Percentiles rank a stretch among this genome's conserved stretches.
These are phyloP conservation scores for Speoplatyrhinus poulsoni DNA, from an alignment of 2,113 vertebrate genomes.

Conservation along the genomic window DNA sequence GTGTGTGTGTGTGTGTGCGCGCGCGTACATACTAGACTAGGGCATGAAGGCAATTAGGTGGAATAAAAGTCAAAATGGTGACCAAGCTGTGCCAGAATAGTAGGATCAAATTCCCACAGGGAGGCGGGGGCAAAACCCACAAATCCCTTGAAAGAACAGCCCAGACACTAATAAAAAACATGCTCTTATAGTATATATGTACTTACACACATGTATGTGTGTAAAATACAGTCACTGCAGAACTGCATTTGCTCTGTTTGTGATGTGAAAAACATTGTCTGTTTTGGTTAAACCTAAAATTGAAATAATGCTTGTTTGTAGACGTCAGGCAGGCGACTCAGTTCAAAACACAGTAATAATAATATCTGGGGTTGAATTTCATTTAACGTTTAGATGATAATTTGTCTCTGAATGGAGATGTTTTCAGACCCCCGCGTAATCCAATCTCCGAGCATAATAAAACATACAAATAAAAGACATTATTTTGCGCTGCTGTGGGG, in stretches of 20 bases:
- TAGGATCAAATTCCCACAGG: conserved; percentile 48
- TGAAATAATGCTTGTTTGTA: too few relatives aligned
- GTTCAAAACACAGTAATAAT: background rate
- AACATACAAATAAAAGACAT: conserved; percentile 33
- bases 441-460: conserved; percentile 3
- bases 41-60: conserved; percentile 50
- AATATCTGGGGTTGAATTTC: conserved; percentile 16
- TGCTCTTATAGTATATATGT: conserved; percentile 40
- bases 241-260: conserved; percentile 1
- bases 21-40: conserved; percentile 25
- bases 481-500: conserved; percentile 17
- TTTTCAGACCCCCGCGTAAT: background rate
- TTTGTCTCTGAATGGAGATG: conserved; percentile 4
- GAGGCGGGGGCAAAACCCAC: conserved; percentile 42
- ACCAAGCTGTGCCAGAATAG: conserved; percentile 25
- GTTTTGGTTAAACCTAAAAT: too few relatives aligned
- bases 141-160: conserved; percentile 51
- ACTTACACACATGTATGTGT: conserved; percentile 18
- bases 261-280: background rate
- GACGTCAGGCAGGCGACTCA: too few relatives aligned
- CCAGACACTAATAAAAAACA: conserved; percentile 59
- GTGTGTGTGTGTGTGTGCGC: conserved; percentile 5
- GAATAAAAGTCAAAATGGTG: conserved; percentile 55
- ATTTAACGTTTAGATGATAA: conserved; percentile 14
- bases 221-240: conserved; percentile 4